Evolutionary conservation across 2,888 invertebrate species (phyloP).

Genomic region (Mystacides longicornis): DNA sequence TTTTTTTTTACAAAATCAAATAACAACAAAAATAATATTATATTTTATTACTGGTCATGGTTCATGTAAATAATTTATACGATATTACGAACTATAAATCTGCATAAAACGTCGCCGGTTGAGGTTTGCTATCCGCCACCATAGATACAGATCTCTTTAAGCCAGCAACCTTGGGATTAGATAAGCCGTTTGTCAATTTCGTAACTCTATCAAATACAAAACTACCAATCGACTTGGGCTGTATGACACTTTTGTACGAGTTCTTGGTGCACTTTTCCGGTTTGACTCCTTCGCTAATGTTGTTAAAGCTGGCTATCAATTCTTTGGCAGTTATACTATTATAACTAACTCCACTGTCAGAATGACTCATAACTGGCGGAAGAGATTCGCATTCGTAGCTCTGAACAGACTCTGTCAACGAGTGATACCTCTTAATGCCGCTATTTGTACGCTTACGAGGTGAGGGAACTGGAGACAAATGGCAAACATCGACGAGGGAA

Average conservation of each 20-base stretch:
- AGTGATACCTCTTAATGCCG: conserved; percentile 12
- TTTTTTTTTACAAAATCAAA: neutral
- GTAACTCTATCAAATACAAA: conserved; percentile 23
- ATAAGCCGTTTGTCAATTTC: conserved; percentile 19
- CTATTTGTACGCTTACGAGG: neutral
- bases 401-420: conserved; percentile 5
- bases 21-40: neutral
- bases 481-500: neutral
- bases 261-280: neutral
- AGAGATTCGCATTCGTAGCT: conserved; percentile 1
- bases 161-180: conserved; percentile 10
- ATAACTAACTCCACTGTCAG: conserved; percentile 7
- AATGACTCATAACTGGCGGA: conserved; percentile 8
- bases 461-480: neutral
- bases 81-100: conserved; percentile 18
- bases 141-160: conserved; percentile 21
- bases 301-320: conserved; percentile 19
- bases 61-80: neutral
- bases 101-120: conserved; percentile 14
- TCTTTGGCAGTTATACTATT: conserved; percentile 15
- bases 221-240: conserved; percentile 19
- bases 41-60: conserved; percentile 1
- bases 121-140: conserved; percentile 16
- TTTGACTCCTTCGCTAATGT: conserved; percentile 6
- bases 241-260: neutral